Evolutionary conservation across 2,797 vertebrate species (phyloP), one percentile per base, ranked within the genome.

Genomic region (Bradypus variegatus): DNA sequence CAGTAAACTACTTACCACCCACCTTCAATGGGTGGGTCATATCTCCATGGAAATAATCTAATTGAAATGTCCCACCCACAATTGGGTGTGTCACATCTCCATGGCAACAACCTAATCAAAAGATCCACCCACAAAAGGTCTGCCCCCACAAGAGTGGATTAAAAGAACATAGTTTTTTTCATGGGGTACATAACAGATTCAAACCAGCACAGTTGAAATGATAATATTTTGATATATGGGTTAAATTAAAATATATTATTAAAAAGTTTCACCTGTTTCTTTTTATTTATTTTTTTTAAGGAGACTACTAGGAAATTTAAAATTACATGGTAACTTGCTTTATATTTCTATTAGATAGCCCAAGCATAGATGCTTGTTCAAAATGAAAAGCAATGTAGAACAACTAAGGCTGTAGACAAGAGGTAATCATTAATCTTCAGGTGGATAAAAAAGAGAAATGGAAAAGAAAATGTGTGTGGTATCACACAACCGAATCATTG

Each of bases 241-340:
- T 58, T 92, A 93, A 78, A 50, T 75, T 82, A 67, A 75, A 94
- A 81, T 64, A 50, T 70, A 45, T 65, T 73, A 13, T 53, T 86
- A 64, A 92, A 69, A 89, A 25, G 8, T 53, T 58, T 41, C 29
- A 64, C n/a, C 3, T 27, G 1, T 82, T 73, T 91, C 3, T 48
- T 88, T 75, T 92, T 81, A 60, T 33, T 33, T n/a, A n/a, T 70
- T 64, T 81, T 81, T 86, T 70, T 41, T 50, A 88, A 64, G 55
- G 33, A 38, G 36, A 15, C 7, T 88, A 41, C 13, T 73, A 88
- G 23, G 85, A 88, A 94, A 67, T 38, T 60, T 58, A 58, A 58
- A 58, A 58, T 9, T 58, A 69, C n/a, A 45, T 21, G 38, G 9
- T 76, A 36, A 7, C 29, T 89, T 55, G 38, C 58, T 14, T 60